Evolutionary conservation across 2,797 vertebrate genomes (phyloP), one percentile per base, ranked within the genome.

Genomic region (Naso thynnoides): DNA sequence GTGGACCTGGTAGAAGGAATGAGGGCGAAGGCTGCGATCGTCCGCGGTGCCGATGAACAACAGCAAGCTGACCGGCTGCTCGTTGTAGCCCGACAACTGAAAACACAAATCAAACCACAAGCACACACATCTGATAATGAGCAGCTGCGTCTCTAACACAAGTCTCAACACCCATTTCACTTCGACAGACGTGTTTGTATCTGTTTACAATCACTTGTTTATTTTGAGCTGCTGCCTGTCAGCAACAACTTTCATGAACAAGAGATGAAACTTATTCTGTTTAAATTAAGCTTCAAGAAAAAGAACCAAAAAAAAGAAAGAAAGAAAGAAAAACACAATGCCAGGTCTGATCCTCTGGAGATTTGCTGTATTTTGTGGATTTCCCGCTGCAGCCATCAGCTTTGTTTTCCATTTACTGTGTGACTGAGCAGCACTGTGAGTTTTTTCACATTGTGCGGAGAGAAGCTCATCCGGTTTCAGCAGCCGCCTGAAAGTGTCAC

Each of bases 1-100:
- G 91, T 99, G 97, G 70, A 97, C 96, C 82, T 98, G 97, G 92
- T 99, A 99, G 93, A 99, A 99, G 2, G 96, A 94, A n/a, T 99
- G 98, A 44, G 98, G 98, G 27, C 96, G 93, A 38, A 97, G 87
- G 86, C 91, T 95, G 29, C 96, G 94, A 69, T 99, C 97, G 52
- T 99, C 97, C 0, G 97, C 96, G 0, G 97, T 99, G 21, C 97
- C 97, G 3, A 99, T 98, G 93, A 99, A 99, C 92, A 99, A 90
- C 78, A 97, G 95, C 53, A 99, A 88, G 87, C 90, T 95, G 86
- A 99, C 74, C 0, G 95, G 95, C 89, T 96, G 97, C 73, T 98
- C 95, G 8, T 45, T 95, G 88, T 95, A 97, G 64, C 97, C 98
- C 8, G 87, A 86, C 61, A 99, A 88, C 98, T 99, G 93, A 66